A percentile compares a stretch with the other conserved stretches of the same genome.
These are phyloP conservation scores for Paramisgurnus dabryanus DNA, from an alignment of 2,113 vertebrate species.

Conservation along the genomic window DNA sequence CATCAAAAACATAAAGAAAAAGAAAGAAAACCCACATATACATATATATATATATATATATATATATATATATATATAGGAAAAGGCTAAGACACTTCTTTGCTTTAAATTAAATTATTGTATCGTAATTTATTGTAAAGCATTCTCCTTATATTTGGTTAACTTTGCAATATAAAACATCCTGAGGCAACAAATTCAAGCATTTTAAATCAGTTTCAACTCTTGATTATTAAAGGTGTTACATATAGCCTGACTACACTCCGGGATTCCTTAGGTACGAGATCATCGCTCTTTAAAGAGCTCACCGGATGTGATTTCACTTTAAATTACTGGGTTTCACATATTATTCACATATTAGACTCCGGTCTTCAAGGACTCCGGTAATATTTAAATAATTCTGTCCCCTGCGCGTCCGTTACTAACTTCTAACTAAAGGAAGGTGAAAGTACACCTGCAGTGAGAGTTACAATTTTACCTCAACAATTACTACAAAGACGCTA, in stretches of 20 bases:
- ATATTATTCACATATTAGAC: too few relatives aligned
- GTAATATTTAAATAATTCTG: not conserved
- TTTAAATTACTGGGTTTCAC: not conserved
- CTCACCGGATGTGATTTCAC: not conserved
- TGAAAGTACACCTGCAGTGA: slow-evolving; percentile 48
- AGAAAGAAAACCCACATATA: too few relatives aligned
- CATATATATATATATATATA: too few relatives aligned
- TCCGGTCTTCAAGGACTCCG: not conserved
- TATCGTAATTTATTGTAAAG: not conserved
- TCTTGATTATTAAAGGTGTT: not conserved
- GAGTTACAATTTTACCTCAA: not conserved
- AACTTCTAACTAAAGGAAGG: slow-evolving; percentile 37
- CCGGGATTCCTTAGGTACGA: not conserved
- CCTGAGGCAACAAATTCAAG: not conserved
- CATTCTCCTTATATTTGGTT: not conserved
- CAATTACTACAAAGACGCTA: slow-evolving; percentile 20
- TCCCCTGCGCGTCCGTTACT: not conserved
- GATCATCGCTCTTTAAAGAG: not conserved
- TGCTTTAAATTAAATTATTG: not conserved
- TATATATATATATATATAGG: too few relatives aligned
- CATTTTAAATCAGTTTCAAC: not conserved
- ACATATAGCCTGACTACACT: not conserved
- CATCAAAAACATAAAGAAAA: too few relatives aligned
- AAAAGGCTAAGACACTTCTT: too few relatives aligned
- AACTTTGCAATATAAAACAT: not conserved